Evolutionary conservation across 2,113 vertebrate species (phyloP), one percentile per base, ranked within the genome.

Genomic region (Strigops habroptila): DNA sequence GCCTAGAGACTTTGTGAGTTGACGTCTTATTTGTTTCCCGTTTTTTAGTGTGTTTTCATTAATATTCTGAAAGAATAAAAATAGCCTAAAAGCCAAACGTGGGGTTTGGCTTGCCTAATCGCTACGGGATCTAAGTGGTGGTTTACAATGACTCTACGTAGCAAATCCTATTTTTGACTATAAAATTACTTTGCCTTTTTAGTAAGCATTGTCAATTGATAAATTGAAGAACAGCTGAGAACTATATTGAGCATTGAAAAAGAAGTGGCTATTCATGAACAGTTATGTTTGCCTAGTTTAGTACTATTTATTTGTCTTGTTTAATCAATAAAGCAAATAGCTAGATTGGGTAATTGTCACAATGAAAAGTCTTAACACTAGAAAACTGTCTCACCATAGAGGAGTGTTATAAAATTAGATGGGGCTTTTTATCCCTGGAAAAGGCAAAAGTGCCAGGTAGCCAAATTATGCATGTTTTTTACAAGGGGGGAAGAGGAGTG

Each of bases 1-100:
- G 97, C 97, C 98, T 99, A 73, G 98, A 99, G 97, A 99, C 98
- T 95, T 97, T 99, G 98, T 99, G 97, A 99, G 98, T 98, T 98
- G 98, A 98, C 97, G 97, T 98, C 97, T 98, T 97, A 97, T 97
- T 98, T 98, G 97, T 98, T 98, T 96, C 95, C 90, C 91, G 86
- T 96, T 94, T 88, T 91, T 96, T 92, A 73, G 89, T 97, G 78
- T 97, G 95, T 97, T 98, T 98, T 98, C 97, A 97, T 97, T 97
- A 97, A 98, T 97, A 98, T 98, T 97, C 97, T 96, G 82, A 96
- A 97, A 92, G 96, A 97, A 96, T 96, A 93, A 94, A 97, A 98
- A 96, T 97, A 96, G 94, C 69, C 91, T 92, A 96, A 93, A 97
- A 97, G 95, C 90, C 93, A 97, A 94, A 95, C 77, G 80, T 93